Conservation (phyloP, 1,140 invertebrate genomes). For the Bathynomus jamesi region DNA sequence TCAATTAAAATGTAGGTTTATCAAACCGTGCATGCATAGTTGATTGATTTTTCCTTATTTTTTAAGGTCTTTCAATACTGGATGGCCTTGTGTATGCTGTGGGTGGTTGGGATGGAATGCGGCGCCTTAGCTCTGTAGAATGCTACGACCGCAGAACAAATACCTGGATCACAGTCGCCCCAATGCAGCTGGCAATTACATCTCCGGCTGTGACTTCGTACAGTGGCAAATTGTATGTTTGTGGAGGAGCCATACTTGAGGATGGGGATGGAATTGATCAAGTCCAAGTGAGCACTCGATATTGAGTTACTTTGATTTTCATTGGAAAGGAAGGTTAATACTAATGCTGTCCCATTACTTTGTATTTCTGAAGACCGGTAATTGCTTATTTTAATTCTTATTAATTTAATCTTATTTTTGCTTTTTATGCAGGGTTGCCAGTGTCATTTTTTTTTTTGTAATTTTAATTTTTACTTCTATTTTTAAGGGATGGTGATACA, state of each 20-base stretch:
- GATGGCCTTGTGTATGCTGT: slow-evolving; percentile 62
- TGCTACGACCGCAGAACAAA: slow-evolving; percentile 57
- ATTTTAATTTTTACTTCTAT: background rate
- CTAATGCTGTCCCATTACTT: too few species aligned
- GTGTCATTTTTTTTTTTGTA: background rate
- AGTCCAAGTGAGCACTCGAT: slow-evolving; percentile 39
- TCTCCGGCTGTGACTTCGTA: slow-evolving; percentile 48
- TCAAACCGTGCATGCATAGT: too few species aligned
- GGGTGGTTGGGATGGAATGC: slow-evolving; percentile 73
- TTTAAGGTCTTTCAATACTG: slow-evolving; percentile 54
- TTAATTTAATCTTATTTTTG: too few species aligned
- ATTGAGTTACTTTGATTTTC: too few species aligned
- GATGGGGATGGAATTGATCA: slow-evolving; percentile 48
- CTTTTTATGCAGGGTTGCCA: too few species aligned
- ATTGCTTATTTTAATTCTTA: too few species aligned
- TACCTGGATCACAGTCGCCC: slow-evolving; percentile 49
- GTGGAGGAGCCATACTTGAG: slow-evolving; percentile 48
- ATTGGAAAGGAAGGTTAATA: too few species aligned
- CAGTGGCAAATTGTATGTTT: slow-evolving; percentile 47
- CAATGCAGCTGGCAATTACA: slow-evolving; percentile 53
- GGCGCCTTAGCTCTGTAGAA: slow-evolving; percentile 68
- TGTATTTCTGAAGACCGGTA: too few species aligned
- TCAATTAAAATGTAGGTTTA: too few species aligned
- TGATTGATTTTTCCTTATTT: background rate
- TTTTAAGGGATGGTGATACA: too few species aligned